These are phyloP conservation scores for Diachrysia chrysitis DNA, from an alignment of 2,888 invertebrate genomes.

Conservation along the genomic window DNA sequence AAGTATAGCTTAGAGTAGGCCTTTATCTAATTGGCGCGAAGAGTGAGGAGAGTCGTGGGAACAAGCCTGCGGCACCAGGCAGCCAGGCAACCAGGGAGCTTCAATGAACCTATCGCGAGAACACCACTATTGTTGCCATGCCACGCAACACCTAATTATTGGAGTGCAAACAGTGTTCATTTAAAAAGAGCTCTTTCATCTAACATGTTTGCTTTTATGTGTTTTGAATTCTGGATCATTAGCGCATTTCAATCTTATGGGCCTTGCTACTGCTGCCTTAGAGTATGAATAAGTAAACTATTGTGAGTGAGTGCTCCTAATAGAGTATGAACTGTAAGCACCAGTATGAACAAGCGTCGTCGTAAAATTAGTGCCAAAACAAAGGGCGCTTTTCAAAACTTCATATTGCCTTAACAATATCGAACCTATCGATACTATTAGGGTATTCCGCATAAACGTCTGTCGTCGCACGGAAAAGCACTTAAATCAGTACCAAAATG, in stretches of 20 bases:
- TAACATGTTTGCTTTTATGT: background rate
- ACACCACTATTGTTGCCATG: slow-evolving; percentile 51
- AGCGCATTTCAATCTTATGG: background rate
- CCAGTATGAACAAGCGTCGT: too few relatives aligned
- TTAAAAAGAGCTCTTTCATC: slow-evolving; percentile 17
- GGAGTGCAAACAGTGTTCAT: slow-evolving; percentile 29
- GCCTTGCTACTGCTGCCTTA: too few relatives aligned
- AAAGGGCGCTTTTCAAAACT: too few relatives aligned
- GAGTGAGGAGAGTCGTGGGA: slow-evolving; percentile 69
- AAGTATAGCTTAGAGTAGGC: slow-evolving; percentile 58
- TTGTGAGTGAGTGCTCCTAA: too few relatives aligned
- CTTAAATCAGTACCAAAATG: too few relatives aligned
- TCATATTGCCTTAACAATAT: too few relatives aligned
- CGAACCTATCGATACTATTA: too few relatives aligned
- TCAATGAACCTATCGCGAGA: slow-evolving; percentile 45
- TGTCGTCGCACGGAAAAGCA: too few relatives aligned
- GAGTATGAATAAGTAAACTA: too few relatives aligned
- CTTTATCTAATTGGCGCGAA: slow-evolving; percentile 70
- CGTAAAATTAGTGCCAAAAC: too few relatives aligned
- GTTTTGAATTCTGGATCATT: background rate
- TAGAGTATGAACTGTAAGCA: too few relatives aligned
- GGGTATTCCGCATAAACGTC: too few relatives aligned
- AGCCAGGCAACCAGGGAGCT: slow-evolving; percentile 29
- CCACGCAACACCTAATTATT: slow-evolving; percentile 38
- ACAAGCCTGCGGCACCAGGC: slow-evolving; percentile 59